phyloP scores from a whole-genome alignment of 1,140 invertebrate species.

The Nymphalis io region DNA sequence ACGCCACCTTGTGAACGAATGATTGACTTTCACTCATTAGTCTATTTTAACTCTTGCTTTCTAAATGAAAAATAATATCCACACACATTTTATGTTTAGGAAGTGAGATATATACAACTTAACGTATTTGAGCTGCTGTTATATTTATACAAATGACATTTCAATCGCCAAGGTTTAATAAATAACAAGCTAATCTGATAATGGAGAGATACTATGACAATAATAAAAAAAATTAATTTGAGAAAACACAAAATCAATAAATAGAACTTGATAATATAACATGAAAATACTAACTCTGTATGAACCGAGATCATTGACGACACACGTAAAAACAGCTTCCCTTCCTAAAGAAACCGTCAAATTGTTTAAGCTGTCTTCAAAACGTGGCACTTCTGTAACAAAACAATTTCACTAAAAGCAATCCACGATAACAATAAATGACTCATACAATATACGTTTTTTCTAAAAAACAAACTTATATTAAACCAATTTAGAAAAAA shows the following conservation, averaged over 20 bases:
- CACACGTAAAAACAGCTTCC: conserved; percentile 89
- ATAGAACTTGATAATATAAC: background rate
- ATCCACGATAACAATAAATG: conserved; percentile 16
- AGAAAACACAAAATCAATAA: too few relatives aligned
- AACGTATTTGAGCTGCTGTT: too few relatives aligned
- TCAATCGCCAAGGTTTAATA: too few relatives aligned
- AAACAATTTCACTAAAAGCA: conserved; percentile 27
- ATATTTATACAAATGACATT: too few relatives aligned
- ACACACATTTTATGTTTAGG: too few relatives aligned
- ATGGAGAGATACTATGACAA: too few relatives aligned
- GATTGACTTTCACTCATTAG: conserved; percentile 1
- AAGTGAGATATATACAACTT: too few relatives aligned
- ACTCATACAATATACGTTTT: background rate
- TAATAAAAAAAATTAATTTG: too few relatives aligned
- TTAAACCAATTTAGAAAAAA: background rate
- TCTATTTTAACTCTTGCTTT: background rate
- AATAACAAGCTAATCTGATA: too few relatives aligned
- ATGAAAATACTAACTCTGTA: conserved; percentile 85
- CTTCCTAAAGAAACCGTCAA: conserved; percentile 89
- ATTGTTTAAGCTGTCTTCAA: conserved; percentile 89
- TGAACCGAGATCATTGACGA: conserved; percentile 88
- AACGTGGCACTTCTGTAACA: conserved; percentile 83
- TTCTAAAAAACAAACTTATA: background rate
- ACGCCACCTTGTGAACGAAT: conserved; percentile 86
- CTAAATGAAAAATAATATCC: too few relatives aligned